A percentile compares a stretch with the other conserved stretches of the same genome.
phyloP scores from a whole-genome alignment of 2,797 vertebrate species.

The Phrynocephalus guinanensis region DNA sequence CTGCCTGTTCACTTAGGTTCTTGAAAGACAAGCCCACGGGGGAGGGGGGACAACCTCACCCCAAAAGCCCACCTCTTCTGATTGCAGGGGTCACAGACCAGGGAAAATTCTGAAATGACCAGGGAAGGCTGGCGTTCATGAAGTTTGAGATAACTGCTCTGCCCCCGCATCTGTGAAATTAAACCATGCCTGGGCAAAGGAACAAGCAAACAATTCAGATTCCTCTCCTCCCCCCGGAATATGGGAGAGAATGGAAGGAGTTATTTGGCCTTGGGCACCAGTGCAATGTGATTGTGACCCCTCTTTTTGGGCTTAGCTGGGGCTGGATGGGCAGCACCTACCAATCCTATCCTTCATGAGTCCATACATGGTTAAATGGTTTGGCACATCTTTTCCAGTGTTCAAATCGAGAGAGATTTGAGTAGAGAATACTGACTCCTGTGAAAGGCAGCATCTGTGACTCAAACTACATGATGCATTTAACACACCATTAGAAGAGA shows the following conservation, averaged over 20 bases:
- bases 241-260: conserved; percentile 37
- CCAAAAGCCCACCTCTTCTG: conserved; percentile 77
- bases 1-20: conserved; percentile 87
- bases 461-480: no score
- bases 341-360: neutral
- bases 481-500: no score
- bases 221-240: conserved; percentile 27
- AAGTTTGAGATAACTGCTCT: conserved; percentile 80
- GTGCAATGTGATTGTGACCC: neutral
- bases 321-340: neutral
- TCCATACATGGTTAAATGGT: neutral
- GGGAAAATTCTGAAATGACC: conserved; percentile 79
- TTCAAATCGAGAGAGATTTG: no score
- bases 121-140: conserved; percentile 73
- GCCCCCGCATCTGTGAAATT: conserved; percentile 68
- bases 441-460: no score
- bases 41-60: neutral
- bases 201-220: conserved; percentile 59
- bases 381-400: no score
- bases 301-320: neutral
- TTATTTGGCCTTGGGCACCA: neutral
- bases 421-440: no score
- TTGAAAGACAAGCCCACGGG: conserved; percentile 67
- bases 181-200: conserved; percentile 61
- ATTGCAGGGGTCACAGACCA: conserved; percentile 82